These are phyloP conservation scores for Cantharis rustica DNA, from an alignment of 2,888 invertebrate genomes.

Conservation along the genomic window DNA sequence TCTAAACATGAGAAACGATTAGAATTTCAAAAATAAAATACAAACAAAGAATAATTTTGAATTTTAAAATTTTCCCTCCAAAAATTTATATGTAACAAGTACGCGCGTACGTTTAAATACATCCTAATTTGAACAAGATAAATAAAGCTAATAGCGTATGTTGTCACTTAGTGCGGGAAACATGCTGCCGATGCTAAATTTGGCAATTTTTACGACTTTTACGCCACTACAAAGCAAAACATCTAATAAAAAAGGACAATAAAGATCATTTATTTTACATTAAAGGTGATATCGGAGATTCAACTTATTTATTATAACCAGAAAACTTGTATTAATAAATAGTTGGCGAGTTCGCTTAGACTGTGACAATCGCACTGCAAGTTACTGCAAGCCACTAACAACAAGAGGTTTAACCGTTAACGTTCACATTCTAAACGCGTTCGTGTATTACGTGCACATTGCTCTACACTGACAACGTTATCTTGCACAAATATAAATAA, in stretches of 20 bases:
- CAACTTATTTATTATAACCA: neutral
- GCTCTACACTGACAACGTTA: slow-evolving; percentile 32
- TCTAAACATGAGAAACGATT: slow-evolving; percentile 42
- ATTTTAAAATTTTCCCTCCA: slow-evolving; percentile 54
- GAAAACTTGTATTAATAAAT: slow-evolving; percentile 11
- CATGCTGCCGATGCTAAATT: slow-evolving; percentile 18
- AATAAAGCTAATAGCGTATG: slow-evolving; percentile 29
- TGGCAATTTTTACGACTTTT: slow-evolving; percentile 20
- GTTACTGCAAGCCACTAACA: slow-evolving; percentile 11
- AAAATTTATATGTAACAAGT: slow-evolving; percentile 44
- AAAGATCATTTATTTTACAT: neutral
- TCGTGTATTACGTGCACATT: slow-evolving; percentile 55
- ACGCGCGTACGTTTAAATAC: slow-evolving; percentile 31
- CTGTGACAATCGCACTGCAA: slow-evolving; percentile 39
- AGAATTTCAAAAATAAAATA: slow-evolving; percentile 7
- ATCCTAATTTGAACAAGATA: slow-evolving; percentile 23
- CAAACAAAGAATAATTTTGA: slow-evolving; percentile 11
- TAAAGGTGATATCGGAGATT: neutral
- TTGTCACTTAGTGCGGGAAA: slow-evolving; percentile 23
- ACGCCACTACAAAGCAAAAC: neutral
- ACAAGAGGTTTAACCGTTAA: slow-evolving; percentile 42
- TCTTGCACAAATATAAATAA: slow-evolving; percentile 24
- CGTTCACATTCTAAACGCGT: slow-evolving; percentile 51
- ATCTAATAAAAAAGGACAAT: neutral
- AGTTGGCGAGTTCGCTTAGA: slow-evolving; percentile 38